phyloP scores from a whole-genome alignment of 2,797 vertebrate species.

The Cyprinodon diabolis region DNA sequence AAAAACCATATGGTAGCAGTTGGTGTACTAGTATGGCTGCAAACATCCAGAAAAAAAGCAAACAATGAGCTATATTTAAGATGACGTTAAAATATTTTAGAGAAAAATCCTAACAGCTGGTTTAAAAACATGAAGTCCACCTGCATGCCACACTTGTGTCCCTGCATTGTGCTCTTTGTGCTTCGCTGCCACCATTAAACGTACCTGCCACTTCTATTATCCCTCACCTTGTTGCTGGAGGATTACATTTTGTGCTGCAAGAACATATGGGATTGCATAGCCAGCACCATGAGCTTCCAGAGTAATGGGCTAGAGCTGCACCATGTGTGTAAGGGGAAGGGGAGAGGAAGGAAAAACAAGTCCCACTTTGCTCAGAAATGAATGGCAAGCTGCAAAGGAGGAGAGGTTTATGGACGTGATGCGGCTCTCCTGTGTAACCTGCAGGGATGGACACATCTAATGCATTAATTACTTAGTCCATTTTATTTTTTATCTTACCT shows the following conservation, averaged over 20 bases:
- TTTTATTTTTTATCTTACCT: conserved; percentile 5
- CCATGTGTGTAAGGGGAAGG: conserved; percentile 5
- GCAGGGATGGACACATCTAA: conserved; percentile 12
- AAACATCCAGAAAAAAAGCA: not conserved
- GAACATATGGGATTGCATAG: conserved; percentile 45
- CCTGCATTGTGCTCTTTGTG: conserved; percentile 11
- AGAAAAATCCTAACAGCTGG: not conserved
- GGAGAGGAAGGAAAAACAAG: conserved; percentile 18
- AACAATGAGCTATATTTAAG: not conserved
- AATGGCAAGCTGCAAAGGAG: conserved; percentile 51
- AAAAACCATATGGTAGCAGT: not conserved
- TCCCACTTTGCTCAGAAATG: conserved; percentile 26
- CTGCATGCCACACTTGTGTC: not conserved
- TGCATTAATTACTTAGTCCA: conserved; percentile 15
- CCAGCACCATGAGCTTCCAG: conserved; percentile 31
- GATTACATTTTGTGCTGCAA: conserved; percentile 51
- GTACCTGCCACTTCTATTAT: conserved; percentile 41
- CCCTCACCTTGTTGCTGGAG: conserved; percentile 34
- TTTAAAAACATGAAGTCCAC: conserved; percentile 13
- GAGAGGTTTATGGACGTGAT: conserved; percentile 32
- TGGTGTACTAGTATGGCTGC: not conserved
- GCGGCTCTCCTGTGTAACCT: conserved; percentile 15
- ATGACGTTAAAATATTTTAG: not conserved
- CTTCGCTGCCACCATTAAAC: conserved; percentile 20
- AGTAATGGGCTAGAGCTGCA: conserved; percentile 45